Evolutionary conservation across 2,797 vertebrate species (phyloP).

Genomic region (Numenius phaeopus): DNA sequence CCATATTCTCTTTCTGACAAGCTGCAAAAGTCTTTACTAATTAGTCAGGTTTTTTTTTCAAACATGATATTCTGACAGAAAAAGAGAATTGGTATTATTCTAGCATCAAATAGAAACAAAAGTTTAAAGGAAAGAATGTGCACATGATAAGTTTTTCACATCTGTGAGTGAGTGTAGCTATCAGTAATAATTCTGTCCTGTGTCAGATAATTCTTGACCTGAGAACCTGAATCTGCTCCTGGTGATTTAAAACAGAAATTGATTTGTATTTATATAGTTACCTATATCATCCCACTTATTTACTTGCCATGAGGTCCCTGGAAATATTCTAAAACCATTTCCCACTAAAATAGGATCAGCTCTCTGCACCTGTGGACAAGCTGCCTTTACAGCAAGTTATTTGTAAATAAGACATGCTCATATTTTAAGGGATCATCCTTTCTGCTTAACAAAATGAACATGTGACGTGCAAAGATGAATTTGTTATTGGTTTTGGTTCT

Average conservation of each 20-base stretch:
- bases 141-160: background rate
- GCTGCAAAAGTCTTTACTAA: background rate
- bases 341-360: background rate
- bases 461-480: background rate
- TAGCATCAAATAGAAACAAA: background rate
- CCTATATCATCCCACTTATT: background rate
- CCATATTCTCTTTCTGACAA: constrained; percentile 9
- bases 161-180: background rate
- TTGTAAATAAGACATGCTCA: background rate
- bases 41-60: background rate
- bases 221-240: background rate
- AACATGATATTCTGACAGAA: background rate
- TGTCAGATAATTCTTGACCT: background rate
- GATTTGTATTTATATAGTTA: background rate
- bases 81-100: background rate
- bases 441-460: background rate
- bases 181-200: background rate
- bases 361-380: background rate
- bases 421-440: background rate
- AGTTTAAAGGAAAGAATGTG: background rate
- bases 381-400: background rate
- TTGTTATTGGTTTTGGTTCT: background rate
- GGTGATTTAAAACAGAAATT: background rate
- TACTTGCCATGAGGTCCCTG: background rate
- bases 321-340: background rate